A percentile compares a stretch with the other conserved stretches of the same genome.
These are phyloP conservation scores for Tetramorium bicarinatum DNA, from an alignment of 2,888 invertebrate species.

Conservation along the genomic window DNA sequence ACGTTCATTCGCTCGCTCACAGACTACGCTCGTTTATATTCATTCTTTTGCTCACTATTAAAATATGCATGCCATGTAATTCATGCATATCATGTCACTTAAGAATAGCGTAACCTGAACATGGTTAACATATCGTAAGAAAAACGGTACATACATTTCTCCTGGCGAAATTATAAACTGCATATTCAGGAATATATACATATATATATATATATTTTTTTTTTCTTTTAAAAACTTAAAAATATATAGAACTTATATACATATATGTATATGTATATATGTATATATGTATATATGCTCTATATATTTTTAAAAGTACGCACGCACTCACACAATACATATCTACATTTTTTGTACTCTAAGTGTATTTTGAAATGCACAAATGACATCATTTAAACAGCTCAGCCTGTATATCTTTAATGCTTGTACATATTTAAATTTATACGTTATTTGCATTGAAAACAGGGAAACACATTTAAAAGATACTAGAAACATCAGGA, in stretches of 20 bases:
- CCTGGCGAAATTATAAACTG: background rate
- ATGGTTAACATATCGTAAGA: slow-evolving; percentile 22
- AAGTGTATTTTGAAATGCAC: background rate
- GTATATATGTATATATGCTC: background rate
- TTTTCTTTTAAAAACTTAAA: background rate
- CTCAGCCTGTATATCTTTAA: background rate
- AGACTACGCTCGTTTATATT: slow-evolving; percentile 29
- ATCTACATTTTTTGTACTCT: background rate
- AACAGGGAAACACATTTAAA: background rate
- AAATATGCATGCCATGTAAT: slow-evolving; percentile 37
- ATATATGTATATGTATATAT: background rate
- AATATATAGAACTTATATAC: background rate
- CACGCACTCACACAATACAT: background rate
- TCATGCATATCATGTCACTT: slow-evolving; percentile 8
- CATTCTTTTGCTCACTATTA: slow-evolving; percentile 27
- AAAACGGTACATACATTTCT: background rate
- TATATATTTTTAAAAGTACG: too few relatives aligned
- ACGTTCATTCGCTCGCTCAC: background rate
- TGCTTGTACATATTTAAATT: background rate
- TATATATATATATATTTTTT: too few relatives aligned
- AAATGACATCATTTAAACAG: background rate
- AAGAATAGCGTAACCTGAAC: slow-evolving; percentile 2
- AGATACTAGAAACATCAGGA: background rate
- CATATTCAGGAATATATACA: background rate
- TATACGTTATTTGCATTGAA: background rate